A percentile compares a stretch with the other conserved stretches of the same genome.
Evolutionary conservation across 2,888 invertebrate genomes (phyloP).

Genomic region (Drosophila nr. perissopoda): DNA sequence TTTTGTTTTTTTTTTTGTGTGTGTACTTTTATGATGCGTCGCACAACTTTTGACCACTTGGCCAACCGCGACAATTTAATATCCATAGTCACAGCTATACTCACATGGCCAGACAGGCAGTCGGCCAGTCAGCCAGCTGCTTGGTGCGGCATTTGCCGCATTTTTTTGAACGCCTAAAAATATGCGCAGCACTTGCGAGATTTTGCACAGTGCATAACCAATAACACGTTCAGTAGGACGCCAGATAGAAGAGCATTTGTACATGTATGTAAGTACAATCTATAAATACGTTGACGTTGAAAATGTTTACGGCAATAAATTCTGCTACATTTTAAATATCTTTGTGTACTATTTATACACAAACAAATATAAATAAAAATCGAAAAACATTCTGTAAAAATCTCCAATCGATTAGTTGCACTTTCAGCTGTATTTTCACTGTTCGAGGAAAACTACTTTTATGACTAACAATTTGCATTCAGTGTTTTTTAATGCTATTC

Average conservation of each 20-base stretch:
- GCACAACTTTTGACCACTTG: slow-evolving; percentile 75
- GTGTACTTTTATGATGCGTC: slow-evolving; percentile 65
- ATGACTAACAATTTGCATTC: not conserved
- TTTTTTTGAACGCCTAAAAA: slow-evolving; percentile 65
- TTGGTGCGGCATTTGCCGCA: slow-evolving; percentile 32
- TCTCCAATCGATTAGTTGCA: too few relatives aligned
- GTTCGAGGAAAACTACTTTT: not conserved
- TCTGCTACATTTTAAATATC: not conserved
- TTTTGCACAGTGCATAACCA: slow-evolving; percentile 38
- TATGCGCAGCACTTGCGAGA: slow-evolving; percentile 43
- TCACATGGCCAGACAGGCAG: not conserved
- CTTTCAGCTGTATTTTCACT: not conserved
- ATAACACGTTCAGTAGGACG: not conserved
- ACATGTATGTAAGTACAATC: slow-evolving; percentile 3
- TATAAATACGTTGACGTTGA: not conserved
- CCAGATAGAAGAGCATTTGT: not conserved
- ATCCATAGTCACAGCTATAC: slow-evolving; percentile 41
- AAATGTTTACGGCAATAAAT: slow-evolving; percentile 1
- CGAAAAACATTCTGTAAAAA: not conserved
- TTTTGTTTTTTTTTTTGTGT: slow-evolving; percentile 9
- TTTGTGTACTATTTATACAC: not conserved
- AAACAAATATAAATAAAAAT: too few relatives aligned
- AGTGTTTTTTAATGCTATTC: not conserved
- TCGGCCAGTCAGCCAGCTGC: slow-evolving; percentile 6
- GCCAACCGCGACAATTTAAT: slow-evolving; percentile 77